Base-by-base conservation (phyloP, 2,888 invertebrate genomes). In the Perizoma flavofasciatum region DNA sequence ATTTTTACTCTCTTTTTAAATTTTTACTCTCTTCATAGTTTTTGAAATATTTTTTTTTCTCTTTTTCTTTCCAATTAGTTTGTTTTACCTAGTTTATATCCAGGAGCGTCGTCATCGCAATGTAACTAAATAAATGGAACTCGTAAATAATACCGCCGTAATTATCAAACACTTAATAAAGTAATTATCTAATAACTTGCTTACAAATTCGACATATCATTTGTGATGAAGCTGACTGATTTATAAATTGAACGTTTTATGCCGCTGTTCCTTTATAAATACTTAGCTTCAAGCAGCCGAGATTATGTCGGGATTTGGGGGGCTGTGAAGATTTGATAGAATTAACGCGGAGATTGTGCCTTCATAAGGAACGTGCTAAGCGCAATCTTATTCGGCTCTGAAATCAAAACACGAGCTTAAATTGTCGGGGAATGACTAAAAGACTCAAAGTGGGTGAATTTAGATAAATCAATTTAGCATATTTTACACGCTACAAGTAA, bases 221-320 rank as follows among this genome's bases (percentile, higher is more conserved):
- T 59, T 64, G 59, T 59, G 45, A 60, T 40, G 44, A 33, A 39
- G 53, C 60, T 41, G 47, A 49, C 51, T 48, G 51, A 56, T 53
- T 59, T 49, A 40, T 58, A 53, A 60, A 53, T 60, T 46, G 54
- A 63, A 55, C 59, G 49, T 57, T 59, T 50, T 57, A 53, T 11
- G 33, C 54, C 47, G 22, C 6, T 46, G 11, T 49, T 56, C 11
- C 22, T 55, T 54, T 49, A 49, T 35, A 58, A 54, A 45, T 49
- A 41, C 22, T 55, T 55, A 59, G 46, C 49, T 54, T 39, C 45
- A 40, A 39, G 41, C 48, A 49, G 45, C 37, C 32, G 33, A 54
- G 55, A 55, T 65, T 59, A 51, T 11, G 44, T 48, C 57, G 43
- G 48, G 48, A 52, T 58, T 58, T n/a, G 7, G 33, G n/a, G 37